Percentiles rank a stretch among this genome's conserved stretches.
Evolutionary conservation across 2,888 invertebrate genomes (phyloP).

Genomic region (Tetropium fuscum): DNA sequence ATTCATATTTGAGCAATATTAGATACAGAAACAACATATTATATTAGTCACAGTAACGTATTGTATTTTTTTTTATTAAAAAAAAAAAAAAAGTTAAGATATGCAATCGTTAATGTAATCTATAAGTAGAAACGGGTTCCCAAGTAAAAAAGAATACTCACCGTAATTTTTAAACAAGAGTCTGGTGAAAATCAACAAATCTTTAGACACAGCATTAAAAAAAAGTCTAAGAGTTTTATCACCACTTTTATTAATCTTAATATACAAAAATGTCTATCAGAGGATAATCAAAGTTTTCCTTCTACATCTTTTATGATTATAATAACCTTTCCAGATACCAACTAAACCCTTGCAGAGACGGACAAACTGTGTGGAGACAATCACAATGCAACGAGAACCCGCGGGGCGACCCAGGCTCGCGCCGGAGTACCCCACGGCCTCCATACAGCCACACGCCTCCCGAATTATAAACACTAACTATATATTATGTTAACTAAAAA

Average conservation of each 20-base stretch:
- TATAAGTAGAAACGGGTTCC: too few relatives aligned
- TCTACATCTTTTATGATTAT: conserved; percentile 82
- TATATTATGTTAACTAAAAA: conserved; percentile 47
- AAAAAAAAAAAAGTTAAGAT: too few relatives aligned
- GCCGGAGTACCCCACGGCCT: conserved; percentile 42
- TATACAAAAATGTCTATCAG: conserved; percentile 49
- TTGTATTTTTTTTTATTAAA: too few relatives aligned
- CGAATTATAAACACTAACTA: conserved; percentile 52
- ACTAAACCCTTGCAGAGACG: conserved; percentile 79
- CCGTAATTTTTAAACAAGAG: too few relatives aligned
- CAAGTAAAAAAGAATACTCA: too few relatives aligned
- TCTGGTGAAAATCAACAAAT: conserved; percentile 30
- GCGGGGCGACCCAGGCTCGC: conserved; percentile 36
- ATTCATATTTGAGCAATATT: too few relatives aligned
- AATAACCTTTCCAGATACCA: conserved; percentile 86
- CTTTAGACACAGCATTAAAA: conserved; percentile 43
- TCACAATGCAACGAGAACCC: conserved; percentile 39
- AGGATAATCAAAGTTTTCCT: conserved; percentile 62
- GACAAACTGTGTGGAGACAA: conserved; percentile 70
- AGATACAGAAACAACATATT: too few relatives aligned
- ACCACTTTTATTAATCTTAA: conserved; percentile 60
- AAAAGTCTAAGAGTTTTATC: conserved; percentile 51
- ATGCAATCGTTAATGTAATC: too few relatives aligned
- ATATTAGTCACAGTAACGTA: too few relatives aligned
- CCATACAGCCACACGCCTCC: conserved; percentile 56